Evolutionary conservation across 2,888 invertebrate species (phyloP).

Genomic region (Dusona sp.): DNA sequence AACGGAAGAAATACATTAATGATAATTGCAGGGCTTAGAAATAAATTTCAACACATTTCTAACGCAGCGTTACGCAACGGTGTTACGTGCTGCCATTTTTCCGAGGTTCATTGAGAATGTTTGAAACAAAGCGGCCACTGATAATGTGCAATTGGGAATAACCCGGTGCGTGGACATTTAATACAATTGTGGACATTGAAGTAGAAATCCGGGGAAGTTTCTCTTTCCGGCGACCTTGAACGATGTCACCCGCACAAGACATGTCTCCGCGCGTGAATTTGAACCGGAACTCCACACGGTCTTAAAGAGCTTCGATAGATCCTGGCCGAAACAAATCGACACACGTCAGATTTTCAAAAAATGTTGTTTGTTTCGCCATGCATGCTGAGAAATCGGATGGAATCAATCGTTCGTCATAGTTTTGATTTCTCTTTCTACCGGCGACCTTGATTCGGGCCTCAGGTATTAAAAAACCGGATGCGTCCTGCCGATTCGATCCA

Average conservation of each 20-base stretch:
- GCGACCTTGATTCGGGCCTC: neutral
- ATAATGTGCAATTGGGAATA: conserved; percentile 46
- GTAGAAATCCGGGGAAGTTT: conserved; percentile 62
- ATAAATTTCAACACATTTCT: neutral
- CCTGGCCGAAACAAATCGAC: neutral
- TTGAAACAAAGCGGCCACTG: neutral
- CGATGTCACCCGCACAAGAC: neutral
- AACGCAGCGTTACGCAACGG: conserved; percentile 8
- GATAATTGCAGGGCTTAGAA: neutral
- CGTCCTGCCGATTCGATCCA: neutral
- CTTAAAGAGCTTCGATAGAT: neutral
- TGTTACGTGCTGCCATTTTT: conserved; percentile 15
- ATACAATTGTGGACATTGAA: conserved; percentile 26
- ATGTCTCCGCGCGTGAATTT: conserved; percentile 29
- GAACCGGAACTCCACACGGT: conserved; percentile 39
- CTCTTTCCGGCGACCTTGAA: conserved; percentile 58
- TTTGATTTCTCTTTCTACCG: conserved; percentile 17
- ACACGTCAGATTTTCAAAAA: neutral
- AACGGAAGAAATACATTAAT: neutral
- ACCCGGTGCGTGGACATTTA: conserved; percentile 44
- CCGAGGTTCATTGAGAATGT: neutral
- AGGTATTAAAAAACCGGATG: conserved; percentile 12
- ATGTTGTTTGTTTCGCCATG: neutral
- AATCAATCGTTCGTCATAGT: neutral
- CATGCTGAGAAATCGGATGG: neutral